These are phyloP conservation scores for Microplitis deprimator DNA, from an alignment of 2,888 invertebrate genomes.

Conservation along the genomic window DNA sequence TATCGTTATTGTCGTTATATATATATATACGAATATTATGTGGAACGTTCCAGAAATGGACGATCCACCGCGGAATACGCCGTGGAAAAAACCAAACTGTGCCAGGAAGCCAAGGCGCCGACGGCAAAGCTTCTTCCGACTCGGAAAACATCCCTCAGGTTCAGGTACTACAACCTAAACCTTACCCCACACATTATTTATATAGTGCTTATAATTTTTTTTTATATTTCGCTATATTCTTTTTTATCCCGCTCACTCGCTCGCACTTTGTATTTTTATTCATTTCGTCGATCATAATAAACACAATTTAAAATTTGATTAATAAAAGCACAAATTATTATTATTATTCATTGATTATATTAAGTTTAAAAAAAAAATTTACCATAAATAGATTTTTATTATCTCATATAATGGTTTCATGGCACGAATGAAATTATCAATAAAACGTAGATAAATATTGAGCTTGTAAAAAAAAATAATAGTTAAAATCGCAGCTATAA, in stretches of 20 bases:
- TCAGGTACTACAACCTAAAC: conserved; percentile 70
- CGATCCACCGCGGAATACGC: conserved; percentile 84
- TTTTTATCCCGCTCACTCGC: conserved; percentile 24
- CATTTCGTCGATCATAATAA: not conserved
- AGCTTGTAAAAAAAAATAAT: conserved; percentile 14
- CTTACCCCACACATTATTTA: conserved; percentile 61
- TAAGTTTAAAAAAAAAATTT: not conserved
- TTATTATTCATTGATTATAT: not conserved
- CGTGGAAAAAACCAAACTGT: conserved; percentile 75
- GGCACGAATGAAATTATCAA: not conserved
- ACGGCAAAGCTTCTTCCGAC: conserved; percentile 69
- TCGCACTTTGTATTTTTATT: conserved; percentile 17
- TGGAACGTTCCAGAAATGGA: conserved; percentile 82
- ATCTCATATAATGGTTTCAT: conserved; percentile 9
- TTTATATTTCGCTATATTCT: conserved; percentile 20
- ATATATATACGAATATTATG: conserved; percentile 61
- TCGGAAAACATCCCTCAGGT: conserved; percentile 70
- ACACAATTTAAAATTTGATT: not conserved
- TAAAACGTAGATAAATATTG: conserved; percentile 12
- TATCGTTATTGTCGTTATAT: conserved; percentile 38
- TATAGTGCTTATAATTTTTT: conserved; percentile 28
- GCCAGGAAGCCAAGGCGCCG: conserved; percentile 69
- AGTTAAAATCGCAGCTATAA: not conserved
- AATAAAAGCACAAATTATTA: not conserved
- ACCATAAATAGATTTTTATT: not conserved